A percentile compares a stretch with the other conserved stretches of the same genome.
Evolutionary conservation across 2,888 invertebrate species (phyloP).

Genomic region (Aplocera efformata): DNA sequence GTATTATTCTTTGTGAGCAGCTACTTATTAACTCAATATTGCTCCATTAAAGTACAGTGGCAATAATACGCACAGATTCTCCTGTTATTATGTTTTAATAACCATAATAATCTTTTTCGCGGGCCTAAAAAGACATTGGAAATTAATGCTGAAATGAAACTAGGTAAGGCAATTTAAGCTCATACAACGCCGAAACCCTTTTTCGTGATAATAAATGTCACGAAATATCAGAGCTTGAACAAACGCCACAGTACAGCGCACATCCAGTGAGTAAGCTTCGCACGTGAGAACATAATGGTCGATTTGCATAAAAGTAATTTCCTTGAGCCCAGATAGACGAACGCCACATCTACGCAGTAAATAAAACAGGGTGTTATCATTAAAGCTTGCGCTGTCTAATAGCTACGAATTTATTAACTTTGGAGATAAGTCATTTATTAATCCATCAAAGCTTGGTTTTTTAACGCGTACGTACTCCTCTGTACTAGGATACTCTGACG

Average conservation of each 20-base stretch:
- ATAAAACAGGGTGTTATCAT: slow-evolving; percentile 26
- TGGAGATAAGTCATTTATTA: slow-evolving; percentile 4
- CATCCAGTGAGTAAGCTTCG: slow-evolving; percentile 32
- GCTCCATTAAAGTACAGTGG: too few species aligned
- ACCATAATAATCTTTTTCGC: too few species aligned
- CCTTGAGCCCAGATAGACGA: slow-evolving; percentile 37
- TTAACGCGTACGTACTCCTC: too few species aligned
- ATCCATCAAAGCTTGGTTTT: too few species aligned
- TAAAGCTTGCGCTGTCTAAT: slow-evolving; percentile 22
- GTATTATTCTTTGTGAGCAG: neutral
- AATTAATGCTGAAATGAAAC: too few species aligned
- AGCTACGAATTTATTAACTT: slow-evolving; percentile 21
- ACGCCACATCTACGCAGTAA: slow-evolving; percentile 21
- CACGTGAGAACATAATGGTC: slow-evolving; percentile 45
- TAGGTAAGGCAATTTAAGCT: too few species aligned
- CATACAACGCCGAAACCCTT: slow-evolving; percentile 7
- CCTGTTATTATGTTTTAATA: too few species aligned
- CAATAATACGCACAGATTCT: too few species aligned
- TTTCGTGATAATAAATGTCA: slow-evolving; percentile 13
- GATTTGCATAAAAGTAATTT: slow-evolving; percentile 67
- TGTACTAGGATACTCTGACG: too few species aligned
- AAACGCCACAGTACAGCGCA: slow-evolving; percentile 18
- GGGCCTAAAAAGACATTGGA: too few species aligned
- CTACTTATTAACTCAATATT: neutral
- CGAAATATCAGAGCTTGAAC: slow-evolving; percentile 20